These are phyloP conservation scores for Meloidogyne floridensis DNA, from an alignment of 1,140 invertebrate species.

Conservation along the genomic window DNA sequence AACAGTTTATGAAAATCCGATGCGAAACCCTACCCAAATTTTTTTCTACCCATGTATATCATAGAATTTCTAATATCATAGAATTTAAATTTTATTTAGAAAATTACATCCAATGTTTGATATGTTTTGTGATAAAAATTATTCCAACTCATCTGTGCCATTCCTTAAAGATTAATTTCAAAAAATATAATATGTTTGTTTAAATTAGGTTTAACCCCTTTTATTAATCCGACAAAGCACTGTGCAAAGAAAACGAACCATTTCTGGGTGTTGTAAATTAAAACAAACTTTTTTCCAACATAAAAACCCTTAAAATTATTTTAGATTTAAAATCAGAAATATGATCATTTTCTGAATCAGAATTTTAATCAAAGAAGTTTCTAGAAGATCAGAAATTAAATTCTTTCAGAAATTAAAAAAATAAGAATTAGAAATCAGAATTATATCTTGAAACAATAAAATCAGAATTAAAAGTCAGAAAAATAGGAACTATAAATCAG, in stretches of 20 bases:
- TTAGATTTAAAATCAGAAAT: no score
- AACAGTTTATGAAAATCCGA: no score
- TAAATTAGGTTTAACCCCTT: slow-evolving; percentile 10
- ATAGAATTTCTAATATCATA: no score
- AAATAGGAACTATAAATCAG: background rate
- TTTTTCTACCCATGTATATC: no score
- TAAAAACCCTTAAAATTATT: slow-evolving; percentile 39
- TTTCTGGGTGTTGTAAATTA: slow-evolving; percentile 43
- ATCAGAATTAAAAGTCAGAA: no score
- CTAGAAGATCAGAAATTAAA: no score
- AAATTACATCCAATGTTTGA: slow-evolving; percentile 39
- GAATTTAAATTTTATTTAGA: background rate
- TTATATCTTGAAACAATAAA: no score
- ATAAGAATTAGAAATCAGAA: no score
- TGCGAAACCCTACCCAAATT: no score
- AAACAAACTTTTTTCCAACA: slow-evolving; percentile 53
- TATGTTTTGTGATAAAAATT: slow-evolving; percentile 53
- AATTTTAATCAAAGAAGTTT: background rate
- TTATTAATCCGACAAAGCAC: slow-evolving; percentile 42
- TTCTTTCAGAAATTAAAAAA: background rate
- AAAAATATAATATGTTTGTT: background rate
- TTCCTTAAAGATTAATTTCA: slow-evolving; percentile 26
- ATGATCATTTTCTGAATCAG: background rate
- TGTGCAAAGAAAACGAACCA: slow-evolving; percentile 47
- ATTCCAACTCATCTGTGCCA: slow-evolving; percentile 52